These are phyloP conservation scores for Tauraco erythrolophus DNA, from an alignment of 2,113 vertebrate species.

Conservation along the genomic window DNA sequence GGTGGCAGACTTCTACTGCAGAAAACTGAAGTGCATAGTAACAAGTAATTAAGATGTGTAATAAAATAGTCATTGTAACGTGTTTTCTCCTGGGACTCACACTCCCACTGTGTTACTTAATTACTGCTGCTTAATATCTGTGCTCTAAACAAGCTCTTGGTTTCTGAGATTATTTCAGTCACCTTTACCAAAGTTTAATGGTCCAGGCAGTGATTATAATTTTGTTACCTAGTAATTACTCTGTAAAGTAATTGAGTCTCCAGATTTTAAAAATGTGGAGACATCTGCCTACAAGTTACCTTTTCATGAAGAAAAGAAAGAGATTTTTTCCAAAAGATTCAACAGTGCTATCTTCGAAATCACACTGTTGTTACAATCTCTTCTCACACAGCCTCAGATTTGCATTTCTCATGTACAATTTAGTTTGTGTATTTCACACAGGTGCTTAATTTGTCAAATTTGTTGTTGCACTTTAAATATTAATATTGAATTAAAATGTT, in stretches of 20 bases:
- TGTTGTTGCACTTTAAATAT: not conserved
- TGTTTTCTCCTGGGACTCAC: not conserved
- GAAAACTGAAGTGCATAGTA: not conserved
- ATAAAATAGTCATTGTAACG: not conserved
- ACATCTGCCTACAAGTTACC: not conserved
- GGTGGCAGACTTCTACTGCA: not conserved
- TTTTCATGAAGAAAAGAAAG: not conserved
- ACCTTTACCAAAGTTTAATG: conserved; percentile 55
- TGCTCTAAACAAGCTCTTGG: not conserved
- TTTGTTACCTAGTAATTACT: conserved; percentile 27
- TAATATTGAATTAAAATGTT: not conserved
- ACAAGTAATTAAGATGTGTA: not conserved
- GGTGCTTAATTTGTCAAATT: not conserved
- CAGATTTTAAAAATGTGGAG: not conserved
- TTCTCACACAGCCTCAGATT: not conserved
- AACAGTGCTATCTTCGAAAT: fast-evolving
- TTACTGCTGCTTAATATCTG: not conserved
- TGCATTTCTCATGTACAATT: not conserved
- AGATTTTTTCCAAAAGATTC: not conserved
- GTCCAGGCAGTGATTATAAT: not conserved
- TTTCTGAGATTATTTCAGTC: not conserved
- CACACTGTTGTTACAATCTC: not conserved
- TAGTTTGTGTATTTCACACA: not conserved
- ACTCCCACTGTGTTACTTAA: conserved; percentile 7
- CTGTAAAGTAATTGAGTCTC: not conserved